phyloP scores from a whole-genome alignment of 2,888 invertebrate species.

The Erannis defoliaria region DNA sequence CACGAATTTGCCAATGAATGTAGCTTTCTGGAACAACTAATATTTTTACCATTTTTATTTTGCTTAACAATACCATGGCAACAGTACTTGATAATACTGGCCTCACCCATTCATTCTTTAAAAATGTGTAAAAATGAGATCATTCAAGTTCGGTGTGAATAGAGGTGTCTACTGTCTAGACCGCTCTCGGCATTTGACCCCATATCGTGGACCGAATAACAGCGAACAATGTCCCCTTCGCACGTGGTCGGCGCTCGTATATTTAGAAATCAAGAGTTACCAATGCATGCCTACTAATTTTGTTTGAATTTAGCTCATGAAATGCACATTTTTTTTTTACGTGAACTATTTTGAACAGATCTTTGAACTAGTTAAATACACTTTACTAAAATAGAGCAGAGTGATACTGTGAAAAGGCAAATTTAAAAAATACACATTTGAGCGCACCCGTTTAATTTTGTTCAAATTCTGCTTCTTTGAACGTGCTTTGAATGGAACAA shows the following conservation, averaged over 20 bases:
- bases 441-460: too few species aligned
- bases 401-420: too few species aligned
- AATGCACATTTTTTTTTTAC: too few species aligned
- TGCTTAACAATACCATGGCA: not conserved
- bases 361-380: too few species aligned
- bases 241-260: conserved; percentile 71
- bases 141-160: conserved; percentile 29
- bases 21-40: not conserved
- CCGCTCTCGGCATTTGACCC: conserved; percentile 67
- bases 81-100: not conserved
- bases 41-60: not conserved
- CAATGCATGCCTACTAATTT: conserved; percentile 1
- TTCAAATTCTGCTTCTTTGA: too few species aligned
- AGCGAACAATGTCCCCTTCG: conserved; percentile 68
- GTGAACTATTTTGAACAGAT: too few species aligned
- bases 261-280: conserved; percentile 63
- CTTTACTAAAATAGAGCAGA: too few species aligned
- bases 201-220: conserved; percentile 55
- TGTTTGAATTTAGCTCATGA: not conserved
- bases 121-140: conserved; percentile 22
- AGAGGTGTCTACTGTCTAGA: conserved; percentile 62
- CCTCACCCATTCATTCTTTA: not conserved
- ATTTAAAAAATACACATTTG: too few species aligned
- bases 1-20: conserved; percentile 12
- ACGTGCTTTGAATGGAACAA: conserved; percentile 6